Conservation (phyloP, 53 echinoderm and acorn worm species). For the Arbacia lixula region DNA sequence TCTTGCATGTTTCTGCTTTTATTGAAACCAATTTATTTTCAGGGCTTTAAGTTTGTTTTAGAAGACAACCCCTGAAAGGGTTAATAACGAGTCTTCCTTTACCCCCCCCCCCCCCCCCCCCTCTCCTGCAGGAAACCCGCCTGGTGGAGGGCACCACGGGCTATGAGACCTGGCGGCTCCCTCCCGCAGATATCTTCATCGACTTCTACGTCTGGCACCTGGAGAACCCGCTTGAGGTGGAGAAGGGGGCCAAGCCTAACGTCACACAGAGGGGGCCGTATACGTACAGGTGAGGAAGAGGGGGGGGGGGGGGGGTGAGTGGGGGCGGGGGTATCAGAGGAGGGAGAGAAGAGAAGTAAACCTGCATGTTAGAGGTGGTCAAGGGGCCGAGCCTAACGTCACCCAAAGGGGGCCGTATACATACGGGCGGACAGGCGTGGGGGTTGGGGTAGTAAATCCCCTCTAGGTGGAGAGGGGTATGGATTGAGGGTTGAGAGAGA, state of each 20-base stretch:
- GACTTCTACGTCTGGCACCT: slow-evolving; percentile 80
- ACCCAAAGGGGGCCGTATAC: slow-evolving; percentile 64
- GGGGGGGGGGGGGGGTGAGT: neutral
- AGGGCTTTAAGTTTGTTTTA: no score
- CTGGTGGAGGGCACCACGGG: slow-evolving; percentile 61
- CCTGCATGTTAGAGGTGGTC: no score
- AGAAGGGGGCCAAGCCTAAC: slow-evolving; percentile 53
- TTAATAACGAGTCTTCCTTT: neutral
- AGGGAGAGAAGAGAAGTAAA: no score
- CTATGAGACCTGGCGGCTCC: slow-evolving; percentile 63
- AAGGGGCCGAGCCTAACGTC: slow-evolving; percentile 49
- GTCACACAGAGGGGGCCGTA: slow-evolving; percentile 68
- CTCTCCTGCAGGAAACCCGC: slow-evolving; percentile 53
- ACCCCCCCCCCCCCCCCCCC: neutral
- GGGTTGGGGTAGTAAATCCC: no score
- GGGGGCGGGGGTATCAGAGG: no score
- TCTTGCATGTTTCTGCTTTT: neutral
- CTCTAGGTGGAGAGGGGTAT: no score
- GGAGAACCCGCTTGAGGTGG: slow-evolving; percentile 69
- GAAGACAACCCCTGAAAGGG: neutral
- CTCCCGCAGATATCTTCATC: slow-evolving; percentile 59
- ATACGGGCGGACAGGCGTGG: neutral
- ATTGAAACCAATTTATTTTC: neutral
- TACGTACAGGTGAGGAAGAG: slow-evolving; percentile 11
- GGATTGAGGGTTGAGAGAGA: no score